Base-by-base conservation (phyloP, 2,113 vertebrate species). In the Embiotoca jacksoni region DNA sequence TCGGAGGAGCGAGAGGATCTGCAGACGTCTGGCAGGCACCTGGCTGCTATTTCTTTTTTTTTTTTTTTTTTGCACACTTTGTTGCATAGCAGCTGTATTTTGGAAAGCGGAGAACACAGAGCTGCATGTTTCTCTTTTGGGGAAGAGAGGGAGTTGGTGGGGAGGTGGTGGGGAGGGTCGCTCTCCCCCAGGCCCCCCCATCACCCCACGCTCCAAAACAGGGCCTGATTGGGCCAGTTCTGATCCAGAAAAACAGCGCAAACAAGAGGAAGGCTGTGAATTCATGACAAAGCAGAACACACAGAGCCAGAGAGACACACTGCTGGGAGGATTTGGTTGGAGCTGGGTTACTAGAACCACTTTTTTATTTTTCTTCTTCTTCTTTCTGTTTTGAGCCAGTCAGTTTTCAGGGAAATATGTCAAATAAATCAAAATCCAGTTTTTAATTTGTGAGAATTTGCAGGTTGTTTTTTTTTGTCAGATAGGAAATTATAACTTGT, bases 41-140 rank as follows among this genome's bases (percentile, higher is more conserved):
- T 92, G 91, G 89, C 60, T 94, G 93, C 23, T 23, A 23, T 23
- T 23, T 1, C 23, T 23, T 23, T 23, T 23, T 23, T 23, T 23
- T 23, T 23, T 23, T 23, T 23, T 93, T 93, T 93, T 93, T 85
- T 81, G 85, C 71, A 60, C 78, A 91, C 89, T 92, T 90, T 91
- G 92, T 95, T 94, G 93, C 94, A 59, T 94, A 93, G 94, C 94
- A 94, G 93, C 93, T 94, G 92, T 95, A 94, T 94, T 95, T 94
- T 93, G 94, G 93, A 94, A 95, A 94, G 88, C 62, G 75, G 81
- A 89, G 90, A 89, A 88, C 85, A 73, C 75, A 81, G 89, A 70
- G 88, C 81, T 63, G 86, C 90, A 87, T 90, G 88, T 92, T 92
- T 93, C 85, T 87, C 83, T 90, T 80, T 84, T 6, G 30, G 78